Evolutionary conservation across 2,888 invertebrate species (phyloP), one percentile per base, ranked within the genome.

Genomic region (Eristalis arbustorum): DNA sequence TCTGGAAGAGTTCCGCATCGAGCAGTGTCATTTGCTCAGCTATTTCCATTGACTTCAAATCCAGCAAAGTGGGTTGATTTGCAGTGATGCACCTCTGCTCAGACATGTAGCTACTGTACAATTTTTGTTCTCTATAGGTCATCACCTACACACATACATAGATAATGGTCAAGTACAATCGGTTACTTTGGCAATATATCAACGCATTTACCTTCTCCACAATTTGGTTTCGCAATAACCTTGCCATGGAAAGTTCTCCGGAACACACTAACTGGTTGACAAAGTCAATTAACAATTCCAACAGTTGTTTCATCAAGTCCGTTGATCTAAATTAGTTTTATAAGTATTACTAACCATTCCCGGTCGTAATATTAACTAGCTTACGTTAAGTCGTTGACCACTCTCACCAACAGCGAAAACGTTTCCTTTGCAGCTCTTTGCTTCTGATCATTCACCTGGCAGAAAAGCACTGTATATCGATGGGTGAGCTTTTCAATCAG

Each of bases 11-110:
- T 90, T 98, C 97, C 1, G 98, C 97, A 93, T 99, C 99, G 56
- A 99, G 93, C 63, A 98, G 92, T 0, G 99, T 99, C 98, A 99
- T 98, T 94, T 99, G 99, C 92, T 99, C 98, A 22, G 99, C 99
- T 62, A 99, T 95, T 90, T 98, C 98, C 89, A 97, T 95, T 40
- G 99, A 97, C 93, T 98, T 99, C 93, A 99, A 98, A 92, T 98
- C 98, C 28, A 98, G 93, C 42, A 99, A 93, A 0, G 96, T 96
- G 22, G 95, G 93, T 89, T 93, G 94, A 90, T 93, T 94, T 40
- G 94, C 94, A 22, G 94, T 94, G 11, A 95, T 94, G 88, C 94
- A 94, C 59, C 94, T 92, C 42, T 94, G 94, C 3, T 94, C 92
- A 22, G 94, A 64, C 59, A 87, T 34, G 28, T 79, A 83, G 66